A percentile compares a stretch with the other conserved stretches of the same genome.
Evolutionary conservation across 2,888 invertebrate species (phyloP).

Genomic region (Phengaris alcon): DNA sequence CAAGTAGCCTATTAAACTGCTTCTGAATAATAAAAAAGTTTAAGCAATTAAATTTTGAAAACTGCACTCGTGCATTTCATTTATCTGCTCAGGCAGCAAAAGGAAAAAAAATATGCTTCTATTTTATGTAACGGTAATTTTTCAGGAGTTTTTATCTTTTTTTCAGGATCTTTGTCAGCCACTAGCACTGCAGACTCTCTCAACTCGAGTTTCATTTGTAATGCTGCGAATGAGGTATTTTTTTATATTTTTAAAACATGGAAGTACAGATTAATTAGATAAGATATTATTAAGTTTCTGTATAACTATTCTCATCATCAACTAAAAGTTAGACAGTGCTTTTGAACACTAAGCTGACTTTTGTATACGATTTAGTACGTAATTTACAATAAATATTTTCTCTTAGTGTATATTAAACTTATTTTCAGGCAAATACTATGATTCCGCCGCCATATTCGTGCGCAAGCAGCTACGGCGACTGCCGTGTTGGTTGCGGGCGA

Average conservation of each 20-base stretch:
- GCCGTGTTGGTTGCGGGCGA: slow-evolving; percentile 70
- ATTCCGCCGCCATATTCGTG: slow-evolving; percentile 92
- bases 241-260: neutral
- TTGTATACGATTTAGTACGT: too few relatives aligned
- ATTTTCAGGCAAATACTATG: slow-evolving; percentile 84
- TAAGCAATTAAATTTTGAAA: neutral
- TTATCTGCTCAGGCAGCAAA: neutral
- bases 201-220: slow-evolving; percentile 92
- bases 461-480: slow-evolving; percentile 84
- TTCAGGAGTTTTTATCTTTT: too few relatives aligned
- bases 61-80: neutral
- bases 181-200: slow-evolving; percentile 92
- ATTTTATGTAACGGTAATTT: neutral
- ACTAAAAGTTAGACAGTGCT: too few relatives aligned
- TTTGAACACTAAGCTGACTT: too few relatives aligned
- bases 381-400: too few relatives aligned
- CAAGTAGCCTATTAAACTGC: too few relatives aligned
- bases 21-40: too few relatives aligned
- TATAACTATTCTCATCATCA: too few relatives aligned
- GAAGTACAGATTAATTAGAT: too few relatives aligned
- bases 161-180: slow-evolving; percentile 86
- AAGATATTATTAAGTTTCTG: too few relatives aligned
- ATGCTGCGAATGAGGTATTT: slow-evolving; percentile 86
- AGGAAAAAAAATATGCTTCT: neutral
- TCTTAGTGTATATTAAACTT: too few relatives aligned